Conservation (phyloP, 2,113 vertebrate genomes). For the Pandion haliaetus region DNA sequence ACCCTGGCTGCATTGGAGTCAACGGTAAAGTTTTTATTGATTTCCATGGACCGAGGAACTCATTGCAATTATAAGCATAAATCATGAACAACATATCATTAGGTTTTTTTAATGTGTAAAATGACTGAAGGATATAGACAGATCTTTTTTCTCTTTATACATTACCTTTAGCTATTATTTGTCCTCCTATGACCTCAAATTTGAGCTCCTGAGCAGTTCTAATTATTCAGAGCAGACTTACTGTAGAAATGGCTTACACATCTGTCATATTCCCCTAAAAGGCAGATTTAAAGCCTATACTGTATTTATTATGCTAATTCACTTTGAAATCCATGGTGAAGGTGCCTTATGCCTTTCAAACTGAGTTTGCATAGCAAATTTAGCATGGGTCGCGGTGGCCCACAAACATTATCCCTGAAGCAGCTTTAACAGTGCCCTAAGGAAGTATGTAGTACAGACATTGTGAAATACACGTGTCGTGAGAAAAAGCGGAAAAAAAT, state of each 20-base stretch:
- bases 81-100: background rate
- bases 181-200: conserved; percentile 54
- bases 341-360: conserved; percentile 66
- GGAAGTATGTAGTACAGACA: background rate
- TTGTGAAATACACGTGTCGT: conserved; percentile 10
- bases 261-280: conserved; percentile 66
- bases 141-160: background rate
- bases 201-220: conserved; percentile 45
- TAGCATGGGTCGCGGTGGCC: conserved; percentile 5
- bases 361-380: conserved; percentile 68
- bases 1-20: background rate
- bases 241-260: conserved; percentile 52
- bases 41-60: background rate
- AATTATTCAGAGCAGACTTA: conserved; percentile 46
- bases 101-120: background rate
- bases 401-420: conserved; percentile 33
- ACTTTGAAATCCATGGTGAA: conserved; percentile 64
- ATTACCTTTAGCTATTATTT: background rate
- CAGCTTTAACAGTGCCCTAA: conserved; percentile 9
- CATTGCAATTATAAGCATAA: background rate
- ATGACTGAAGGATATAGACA: background rate
- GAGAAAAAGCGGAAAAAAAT: conserved; percentile 15
- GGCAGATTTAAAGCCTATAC: conserved; percentile 45
- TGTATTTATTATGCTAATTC: conserved; percentile 71
- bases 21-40: background rate